Evolutionary conservation across 2,113 vertebrate species (phyloP), one percentile per base, ranked within the genome.

Genomic region (Bufo gargarizans): DNA sequence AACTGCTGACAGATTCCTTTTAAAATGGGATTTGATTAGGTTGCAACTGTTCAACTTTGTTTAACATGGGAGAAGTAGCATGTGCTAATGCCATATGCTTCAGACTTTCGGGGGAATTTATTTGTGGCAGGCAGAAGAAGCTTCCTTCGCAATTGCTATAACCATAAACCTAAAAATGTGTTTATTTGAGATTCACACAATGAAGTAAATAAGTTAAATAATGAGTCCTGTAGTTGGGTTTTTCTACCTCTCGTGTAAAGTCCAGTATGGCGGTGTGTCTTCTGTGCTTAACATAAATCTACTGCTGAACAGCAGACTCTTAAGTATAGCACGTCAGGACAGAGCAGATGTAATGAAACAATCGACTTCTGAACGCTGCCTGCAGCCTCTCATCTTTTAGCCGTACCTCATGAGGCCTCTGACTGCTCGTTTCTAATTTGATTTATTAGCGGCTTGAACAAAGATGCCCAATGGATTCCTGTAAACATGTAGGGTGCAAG

Each of bases 391-490:
- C 87, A 89, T 89, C 87, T 89, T 78, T 84, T 89, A 84, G 81
- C 82, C 10, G 55, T 69, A 84, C 87, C 87, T 89, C 87, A 33
- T 65, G 87, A 89, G 87, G 74, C 82, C 74, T 89, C 74, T 89
- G 87, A 84, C 87, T 89, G 87, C 81, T 84, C 61, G 81, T 77
- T 89, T 89, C 45, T 89, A 89, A 84, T 89, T 89, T 89, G 87
- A 89, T 89, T 89, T 89, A 89, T 89, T 89, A 89, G 87, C 20
- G 77, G 49, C 77, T 80, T 78, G 61, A 71, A 80, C 77, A 80
- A 80, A 77, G 47, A 78, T 55, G 74, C 55, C 85, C 85, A 78
- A 45, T 74, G 87, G 87, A 84, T 77, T 89, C 82, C 58, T 78
- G 77, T 84, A 84, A 78, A 77, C 58, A 69, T 77, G 58, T 77